Conservation (phyloP, 2,797 vertebrate genomes). For the Hyperoplus lanceolatus region DNA sequence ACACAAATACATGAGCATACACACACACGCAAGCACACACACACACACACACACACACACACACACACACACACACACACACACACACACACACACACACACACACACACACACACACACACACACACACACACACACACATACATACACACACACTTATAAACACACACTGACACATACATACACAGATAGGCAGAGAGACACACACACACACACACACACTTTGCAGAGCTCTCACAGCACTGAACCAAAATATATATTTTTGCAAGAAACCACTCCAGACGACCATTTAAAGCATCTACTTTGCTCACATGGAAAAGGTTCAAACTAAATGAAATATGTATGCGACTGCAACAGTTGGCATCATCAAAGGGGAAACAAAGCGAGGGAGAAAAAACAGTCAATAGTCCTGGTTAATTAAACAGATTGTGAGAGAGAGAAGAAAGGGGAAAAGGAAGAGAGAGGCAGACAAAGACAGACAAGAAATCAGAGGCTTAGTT, state of each 20-base stretch:
- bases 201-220: background rate
- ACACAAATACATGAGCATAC: background rate
- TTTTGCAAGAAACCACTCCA: conserved; percentile 10
- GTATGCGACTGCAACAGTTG: background rate
- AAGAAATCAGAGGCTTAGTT: conserved; percentile 35
- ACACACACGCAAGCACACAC: background rate
- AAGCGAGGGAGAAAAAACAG: background rate
- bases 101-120: background rate
- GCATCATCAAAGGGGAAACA: background rate
- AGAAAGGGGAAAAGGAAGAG: background rate
- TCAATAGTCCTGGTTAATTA: conserved; percentile 8
- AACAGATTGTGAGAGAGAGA: background rate
- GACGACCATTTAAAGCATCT: background rate
- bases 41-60: background rate
- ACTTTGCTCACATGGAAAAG: conserved; percentile 1
- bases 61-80: background rate
- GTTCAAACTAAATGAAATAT: conserved; percentile 1
- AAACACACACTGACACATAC: background rate
- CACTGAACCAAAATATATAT: background rate
- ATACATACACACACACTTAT: background rate
- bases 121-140: background rate
- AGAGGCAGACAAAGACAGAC: conserved; percentile 31
- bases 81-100: background rate
- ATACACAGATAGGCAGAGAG: background rate
- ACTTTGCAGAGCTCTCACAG: conserved; percentile 7